Conservation (phyloP, 64 coral and sea anemone species). For the Montipora sp. region DNA sequence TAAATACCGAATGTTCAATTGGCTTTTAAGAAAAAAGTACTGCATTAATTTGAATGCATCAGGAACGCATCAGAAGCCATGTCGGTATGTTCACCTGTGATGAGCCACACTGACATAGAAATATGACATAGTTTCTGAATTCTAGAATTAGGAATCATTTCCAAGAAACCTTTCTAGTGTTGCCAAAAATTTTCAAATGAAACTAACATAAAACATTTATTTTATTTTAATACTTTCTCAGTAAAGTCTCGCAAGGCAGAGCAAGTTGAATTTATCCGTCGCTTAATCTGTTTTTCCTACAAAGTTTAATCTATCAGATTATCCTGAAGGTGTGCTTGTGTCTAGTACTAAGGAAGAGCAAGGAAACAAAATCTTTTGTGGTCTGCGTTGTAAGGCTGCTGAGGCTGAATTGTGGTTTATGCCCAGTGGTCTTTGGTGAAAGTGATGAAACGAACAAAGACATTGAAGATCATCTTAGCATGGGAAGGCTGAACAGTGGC, state of each 20-base stretch:
- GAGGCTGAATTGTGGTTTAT: constrained; percentile 9
- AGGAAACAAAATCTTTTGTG: constrained; percentile 7
- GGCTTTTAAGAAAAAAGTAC: background rate
- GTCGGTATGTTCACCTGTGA: constrained; percentile 4
- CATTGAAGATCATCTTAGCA: constrained; percentile 6
- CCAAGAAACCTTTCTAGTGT: constrained; percentile 5
- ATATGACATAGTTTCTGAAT: constrained; percentile 11
- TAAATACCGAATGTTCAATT: constrained; percentile 1
- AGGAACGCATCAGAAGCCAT: background rate
- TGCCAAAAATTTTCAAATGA: constrained; percentile 6
- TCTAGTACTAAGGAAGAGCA: constrained; percentile 10
- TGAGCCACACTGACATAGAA: constrained; percentile 9
- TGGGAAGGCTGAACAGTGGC: background rate
- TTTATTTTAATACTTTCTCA: background rate
- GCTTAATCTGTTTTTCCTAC: too few species aligned
- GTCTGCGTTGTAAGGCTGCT: background rate
- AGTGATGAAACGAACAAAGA: constrained; percentile 6
- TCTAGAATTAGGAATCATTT: constrained; percentile 1
- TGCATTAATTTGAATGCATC: background rate
- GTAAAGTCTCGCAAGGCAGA: too few species aligned
- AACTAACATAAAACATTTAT: constrained; percentile 11
- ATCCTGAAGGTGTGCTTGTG: constrained; percentile 5
- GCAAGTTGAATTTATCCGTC: too few species aligned
- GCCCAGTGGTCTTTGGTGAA: background rate
- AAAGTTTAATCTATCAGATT: constrained; percentile 15